These are phyloP conservation scores for Emydocephalus ijimae DNA, from an alignment of 2,113 vertebrate species.

Conservation along the genomic window DNA sequence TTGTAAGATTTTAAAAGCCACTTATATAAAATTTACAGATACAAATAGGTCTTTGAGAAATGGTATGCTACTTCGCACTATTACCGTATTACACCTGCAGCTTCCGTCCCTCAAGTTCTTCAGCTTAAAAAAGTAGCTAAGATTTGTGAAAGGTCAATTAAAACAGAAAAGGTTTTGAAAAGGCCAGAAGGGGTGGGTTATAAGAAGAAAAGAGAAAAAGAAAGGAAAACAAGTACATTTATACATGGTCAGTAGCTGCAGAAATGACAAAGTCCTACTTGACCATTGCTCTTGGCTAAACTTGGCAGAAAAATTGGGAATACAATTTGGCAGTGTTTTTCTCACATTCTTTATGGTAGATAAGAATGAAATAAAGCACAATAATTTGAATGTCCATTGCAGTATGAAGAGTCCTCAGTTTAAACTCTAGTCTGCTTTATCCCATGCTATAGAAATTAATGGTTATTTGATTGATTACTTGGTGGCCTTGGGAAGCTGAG, in stretches of 20 bases:
- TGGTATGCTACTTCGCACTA: background rate
- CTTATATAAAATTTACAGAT: background rate
- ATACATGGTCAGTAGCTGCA: background rate
- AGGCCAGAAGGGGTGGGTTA: background rate
- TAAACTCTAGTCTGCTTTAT: background rate
- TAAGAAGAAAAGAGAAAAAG: background rate
- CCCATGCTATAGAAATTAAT: background rate
- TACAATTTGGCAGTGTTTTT: background rate
- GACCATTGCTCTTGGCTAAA: background rate
- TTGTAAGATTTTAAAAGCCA: background rate
- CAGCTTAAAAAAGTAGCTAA: background rate
- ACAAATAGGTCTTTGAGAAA: background rate
- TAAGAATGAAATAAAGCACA: background rate
- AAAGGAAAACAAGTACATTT: background rate
- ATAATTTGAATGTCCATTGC: background rate
- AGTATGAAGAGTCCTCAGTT: background rate
- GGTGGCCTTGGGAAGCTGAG: background rate
- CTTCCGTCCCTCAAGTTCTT: background rate
- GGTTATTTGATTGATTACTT: background rate
- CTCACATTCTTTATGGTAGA: background rate
- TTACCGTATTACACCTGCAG: background rate
- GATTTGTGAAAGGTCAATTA: background rate
- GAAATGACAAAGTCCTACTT: background rate
- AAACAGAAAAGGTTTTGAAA: background rate
- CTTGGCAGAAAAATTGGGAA: background rate